Evolutionary conservation across 1,140 invertebrate genomes (phyloP), one percentile per base, ranked within the genome.

Genomic region (Drosophila ironensis): DNA sequence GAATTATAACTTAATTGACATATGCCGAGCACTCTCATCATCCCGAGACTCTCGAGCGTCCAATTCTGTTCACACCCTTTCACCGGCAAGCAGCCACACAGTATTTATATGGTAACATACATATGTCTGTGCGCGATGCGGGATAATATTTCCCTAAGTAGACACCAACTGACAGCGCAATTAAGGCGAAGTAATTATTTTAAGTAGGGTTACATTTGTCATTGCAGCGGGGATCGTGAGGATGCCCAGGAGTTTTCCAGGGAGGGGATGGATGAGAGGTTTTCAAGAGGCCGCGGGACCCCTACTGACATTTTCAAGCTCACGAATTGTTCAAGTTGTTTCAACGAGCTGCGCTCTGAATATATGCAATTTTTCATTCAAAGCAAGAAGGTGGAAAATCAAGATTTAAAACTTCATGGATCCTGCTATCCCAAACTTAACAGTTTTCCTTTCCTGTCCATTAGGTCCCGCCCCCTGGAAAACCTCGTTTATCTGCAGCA

Each of bases 121-220:
- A 53, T 69, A 51, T 82, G 57, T 81, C 56, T 57, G 45, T 61
- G 47, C 38, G 64, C 51, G 54, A 53, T 78, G 64, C 77, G 69
- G 77, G 77, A 82, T 82, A 82, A 84, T 84, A 86, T 86, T 84
- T 84, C 72, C 74, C 69, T 84, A 84, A 84, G 77, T 84, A 84
- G 78, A 86, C 73, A 84, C 80, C 80, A 86, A 84, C 73, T 84
- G 78, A 86, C 78, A 78, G 80, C 69, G 78, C 80, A 84, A 84
- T 86, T 86, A 84, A 84, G 78, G 80, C 78, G 38, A 59, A 84
- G 80, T 86, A 84, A 84, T 84, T 84, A 84, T 84, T 84, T 84
- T 84, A 84, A 84, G 78, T 84, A 84, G 78, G 78, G 78, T 86
- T 84, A 86, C 78, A 86, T 84, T 86, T 78, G 53, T 70, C 78